Base-by-base conservation (phyloP, 2,113 vertebrate genomes). In the Oreamnos americanus region DNA sequence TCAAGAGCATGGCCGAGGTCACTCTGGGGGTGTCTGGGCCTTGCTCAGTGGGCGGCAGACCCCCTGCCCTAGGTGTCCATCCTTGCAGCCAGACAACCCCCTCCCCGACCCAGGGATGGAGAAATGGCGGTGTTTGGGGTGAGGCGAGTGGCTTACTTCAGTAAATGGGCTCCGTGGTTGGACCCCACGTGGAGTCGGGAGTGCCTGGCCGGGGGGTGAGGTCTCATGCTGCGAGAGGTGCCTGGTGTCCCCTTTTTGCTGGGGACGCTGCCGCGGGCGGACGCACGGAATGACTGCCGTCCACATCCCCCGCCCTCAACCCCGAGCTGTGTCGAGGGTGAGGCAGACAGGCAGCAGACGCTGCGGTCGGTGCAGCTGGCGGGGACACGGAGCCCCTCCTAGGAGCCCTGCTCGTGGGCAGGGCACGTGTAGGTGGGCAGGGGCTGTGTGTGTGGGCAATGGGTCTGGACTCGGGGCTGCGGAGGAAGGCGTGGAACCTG, bases 141-240 rank as follows among this genome's bases (percentile, higher is more conserved):
- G 3, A 30, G 71, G 6, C 2, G 45, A 36, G 5, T n/a, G 25
- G 33, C 78, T 78, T 60, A 26, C 33, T 82, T 49, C 39, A 81
- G 57, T 81, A 13, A 25, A 14, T 30, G 36, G 55, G 9, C 51
- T 15, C 49, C 0, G 0, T 10, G 28, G 43, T n/a, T 64, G 79
- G 62, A 36, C 7, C 25, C 33, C 2, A 1, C 1, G 30, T 7
- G 62, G 51, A 49, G 57, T 1, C 3, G 4, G 19, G 33, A 14
- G 12, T 2, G 2, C 15, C 28, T 2, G 1, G 57, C 43, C 19
- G 3, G 4, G 1, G 55, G 39, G 51, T 13, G 39, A 25, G 47
- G 3, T 6, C n/a, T 9, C 14, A 0, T 2, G 9, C 64, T n/a
- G 11, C 15, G 7, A 82, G 13, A 4, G 4, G 45, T 11, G 2